phyloP scores from a whole-genome alignment of 2,113 vertebrate genomes.

The Pseudopodoces humilis region DNA sequence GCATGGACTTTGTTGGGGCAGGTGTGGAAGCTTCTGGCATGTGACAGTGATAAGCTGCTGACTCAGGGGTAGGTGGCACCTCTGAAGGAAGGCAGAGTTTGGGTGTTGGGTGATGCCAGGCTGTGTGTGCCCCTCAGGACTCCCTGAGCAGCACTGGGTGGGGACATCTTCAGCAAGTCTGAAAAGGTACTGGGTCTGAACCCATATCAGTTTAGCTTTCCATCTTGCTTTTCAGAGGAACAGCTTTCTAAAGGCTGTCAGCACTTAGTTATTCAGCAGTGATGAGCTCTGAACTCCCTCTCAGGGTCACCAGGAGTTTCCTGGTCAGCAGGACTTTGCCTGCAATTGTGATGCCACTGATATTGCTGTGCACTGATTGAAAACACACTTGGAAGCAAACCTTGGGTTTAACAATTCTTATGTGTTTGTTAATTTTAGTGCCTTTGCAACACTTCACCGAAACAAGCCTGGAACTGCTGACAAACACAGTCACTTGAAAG shows the following conservation, averaged over 20 bases:
- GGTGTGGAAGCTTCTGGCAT: neutral
- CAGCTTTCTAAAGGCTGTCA: neutral
- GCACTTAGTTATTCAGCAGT: neutral
- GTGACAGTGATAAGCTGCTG: neutral
- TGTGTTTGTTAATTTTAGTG: neutral
- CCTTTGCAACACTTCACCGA: neutral
- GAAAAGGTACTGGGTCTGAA: neutral
- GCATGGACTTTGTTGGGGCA: neutral
- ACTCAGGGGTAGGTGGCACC: neutral
- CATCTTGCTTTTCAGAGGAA: neutral
- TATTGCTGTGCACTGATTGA: neutral
- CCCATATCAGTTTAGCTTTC: neutral
- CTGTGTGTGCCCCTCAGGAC: accelerated
- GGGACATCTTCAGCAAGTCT: neutral
- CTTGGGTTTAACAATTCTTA: neutral
- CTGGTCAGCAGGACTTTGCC: neutral
- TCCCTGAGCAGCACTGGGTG: neutral
- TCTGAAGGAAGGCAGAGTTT: neutral
- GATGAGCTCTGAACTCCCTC: neutral
- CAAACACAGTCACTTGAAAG: neutral
- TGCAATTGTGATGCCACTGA: neutral
- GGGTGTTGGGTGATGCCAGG: neutral
- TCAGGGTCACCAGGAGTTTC: neutral
- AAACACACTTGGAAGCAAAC: neutral
- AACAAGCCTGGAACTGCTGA: neutral